Base-by-base conservation (phyloP, 2,888 invertebrate species). In the Dexiosoma caninum region DNA sequence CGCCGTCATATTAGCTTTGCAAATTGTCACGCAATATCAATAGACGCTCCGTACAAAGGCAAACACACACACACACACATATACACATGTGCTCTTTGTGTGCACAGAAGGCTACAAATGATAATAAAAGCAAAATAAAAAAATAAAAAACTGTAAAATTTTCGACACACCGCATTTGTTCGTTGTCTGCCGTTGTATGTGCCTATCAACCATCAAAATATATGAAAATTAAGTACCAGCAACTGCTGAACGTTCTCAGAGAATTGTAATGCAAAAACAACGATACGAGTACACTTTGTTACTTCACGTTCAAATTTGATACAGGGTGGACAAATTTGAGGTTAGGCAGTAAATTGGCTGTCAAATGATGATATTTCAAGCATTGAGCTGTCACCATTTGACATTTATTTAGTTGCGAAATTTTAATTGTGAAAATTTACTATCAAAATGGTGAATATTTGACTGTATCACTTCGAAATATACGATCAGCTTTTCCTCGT, bases 1-100 rank as follows among this genome's bases (percentile, higher is more conserved):
- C 85, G 85, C 84, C 84, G 83, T 80, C 78, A 82, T 83, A 81
- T 70, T 64, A 62, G 70, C 77, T 70, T 79, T 72, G 53, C 78
- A 83, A 83, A 83, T 83, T 83, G 80, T 82, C 83, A 78, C 82
- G 77, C 70, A 77, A 49, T 42, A 71, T 70, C 69, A 77, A 77
- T 62, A 77, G 60, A 69, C 44, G 32, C 53, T 64, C 46, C 53
- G 21, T 19, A 12, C 2, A 30, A 40, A 51, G 16, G 60, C 30
- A 67, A 40, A 14, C 19, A 9, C 5, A 44, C 60, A 40, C 6
- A 44, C 35, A 16, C n/a, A n/a, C 1, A 19, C 23, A 10, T 55
- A n/a, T n/a, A n/a, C n/a, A 35, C 21, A 35, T 9, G 23, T n/a
- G n/a, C n/a, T n/a, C n/a, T n/a, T n/a, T 32, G 42, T 30, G 14